These are phyloP conservation scores for Taenioides sp. DNA, from an alignment of 2,797 vertebrate species.

Conservation along the genomic window DNA sequence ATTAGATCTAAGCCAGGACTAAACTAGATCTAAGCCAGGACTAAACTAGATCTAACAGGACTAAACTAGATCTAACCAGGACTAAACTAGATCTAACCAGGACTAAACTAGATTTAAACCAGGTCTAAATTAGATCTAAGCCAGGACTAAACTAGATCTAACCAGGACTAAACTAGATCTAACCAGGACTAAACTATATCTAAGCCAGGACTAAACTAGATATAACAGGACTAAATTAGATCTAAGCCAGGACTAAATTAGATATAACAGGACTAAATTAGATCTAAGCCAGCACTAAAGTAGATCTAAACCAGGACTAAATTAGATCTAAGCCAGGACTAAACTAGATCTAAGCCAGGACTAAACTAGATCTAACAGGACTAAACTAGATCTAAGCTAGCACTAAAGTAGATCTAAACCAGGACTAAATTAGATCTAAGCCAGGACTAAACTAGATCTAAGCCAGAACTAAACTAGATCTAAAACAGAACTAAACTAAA, in stretches of 20 bases:
- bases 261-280: neutral
- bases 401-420: neutral
- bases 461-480: neutral
- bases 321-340: neutral
- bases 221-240: neutral
- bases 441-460: neutral
- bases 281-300: too few relatives aligned
- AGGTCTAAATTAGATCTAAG: neutral
- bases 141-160: neutral
- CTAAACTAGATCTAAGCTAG: neutral
- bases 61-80: neutral
- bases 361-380: neutral
- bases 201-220: neutral
- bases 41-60: neutral
- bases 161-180: too few relatives aligned
- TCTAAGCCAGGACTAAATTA: neutral
- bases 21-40: too few relatives aligned
- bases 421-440: neutral
- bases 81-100: neutral
- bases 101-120: too few relatives aligned
- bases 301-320: too few relatives aligned
- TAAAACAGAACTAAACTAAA: neutral
- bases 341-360: neutral
- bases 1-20: neutral
- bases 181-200: neutral